A percentile compares a stretch with the other conserved stretches of the same genome.
Evolutionary conservation across 2,113 vertebrate species (phyloP).

Genomic region (Epinephelus lanceolatus): DNA sequence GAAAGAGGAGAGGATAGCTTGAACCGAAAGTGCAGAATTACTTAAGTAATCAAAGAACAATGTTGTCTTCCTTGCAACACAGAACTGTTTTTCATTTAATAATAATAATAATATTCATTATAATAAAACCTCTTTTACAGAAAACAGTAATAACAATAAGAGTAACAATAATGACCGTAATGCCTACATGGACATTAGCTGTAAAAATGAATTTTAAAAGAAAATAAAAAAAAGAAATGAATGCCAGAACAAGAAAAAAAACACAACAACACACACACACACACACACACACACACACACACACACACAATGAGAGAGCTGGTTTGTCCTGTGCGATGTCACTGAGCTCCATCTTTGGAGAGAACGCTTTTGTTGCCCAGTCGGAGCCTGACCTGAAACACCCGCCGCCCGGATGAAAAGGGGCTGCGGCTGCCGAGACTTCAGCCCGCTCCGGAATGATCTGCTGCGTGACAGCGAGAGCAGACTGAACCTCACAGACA

Average conservation of each 20-base stretch:
- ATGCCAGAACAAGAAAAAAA: conserved; percentile 37
- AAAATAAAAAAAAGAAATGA: conserved; percentile 48
- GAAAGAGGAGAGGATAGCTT: conserved; percentile 57
- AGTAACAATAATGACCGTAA: conserved; percentile 84
- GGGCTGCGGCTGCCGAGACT: conserved; percentile 44
- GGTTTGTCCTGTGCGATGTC: conserved; percentile 79
- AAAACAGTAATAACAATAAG: conserved; percentile 83
- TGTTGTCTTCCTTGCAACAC: conserved; percentile 80
- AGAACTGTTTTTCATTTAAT: conserved; percentile 78
- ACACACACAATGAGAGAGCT: conserved; percentile 57
- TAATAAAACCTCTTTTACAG: conserved; percentile 86
- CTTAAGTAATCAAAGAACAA: conserved; percentile 76
- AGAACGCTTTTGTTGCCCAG: conserved; percentile 50
- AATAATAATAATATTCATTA: conserved; percentile 80
- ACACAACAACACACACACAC: not conserved
- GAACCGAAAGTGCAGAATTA: conserved; percentile 86
- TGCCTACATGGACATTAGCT: conserved; percentile 89
- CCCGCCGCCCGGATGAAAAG: conserved; percentile 39
- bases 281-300: no score
- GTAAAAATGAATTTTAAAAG: conserved; percentile 78
- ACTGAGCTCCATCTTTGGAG: conserved; percentile 75
- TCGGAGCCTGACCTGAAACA: conserved; percentile 61
- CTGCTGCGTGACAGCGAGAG: conserved; percentile 64
- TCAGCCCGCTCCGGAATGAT: conserved; percentile 76
- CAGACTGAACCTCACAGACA: conserved; percentile 42